Percentiles rank a stretch among this genome's conserved stretches.
phyloP scores from a whole-genome alignment of 2,888 invertebrate species.

The Amblyjoppa fuscipennis region DNA sequence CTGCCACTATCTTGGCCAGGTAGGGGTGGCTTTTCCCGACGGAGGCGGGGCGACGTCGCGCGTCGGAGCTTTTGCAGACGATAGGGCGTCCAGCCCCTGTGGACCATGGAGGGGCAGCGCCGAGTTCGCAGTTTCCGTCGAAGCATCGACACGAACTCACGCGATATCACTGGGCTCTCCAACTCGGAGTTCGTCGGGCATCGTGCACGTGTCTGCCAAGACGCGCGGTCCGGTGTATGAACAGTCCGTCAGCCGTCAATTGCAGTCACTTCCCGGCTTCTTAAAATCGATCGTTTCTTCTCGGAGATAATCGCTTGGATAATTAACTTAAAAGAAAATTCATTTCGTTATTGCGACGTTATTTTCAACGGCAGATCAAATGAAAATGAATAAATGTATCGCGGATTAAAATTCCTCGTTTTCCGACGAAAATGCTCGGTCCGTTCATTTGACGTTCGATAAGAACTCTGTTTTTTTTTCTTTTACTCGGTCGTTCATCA shows the following conservation, averaged over 20 bases:
- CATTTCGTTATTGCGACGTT: not conserved
- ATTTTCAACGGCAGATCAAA: too few species aligned
- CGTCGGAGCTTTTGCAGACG: slow-evolving; percentile 74
- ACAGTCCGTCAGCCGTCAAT: too few species aligned
- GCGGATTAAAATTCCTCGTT: too few species aligned
- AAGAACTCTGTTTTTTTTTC: slow-evolving; percentile 4
- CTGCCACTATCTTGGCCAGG: slow-evolving; percentile 61
- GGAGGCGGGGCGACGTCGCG: slow-evolving; percentile 83
- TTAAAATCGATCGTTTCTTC: not conserved
- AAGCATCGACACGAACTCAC: slow-evolving; percentile 79
- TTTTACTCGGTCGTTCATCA: too few species aligned
- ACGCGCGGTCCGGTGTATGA: not conserved
- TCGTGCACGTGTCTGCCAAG: slow-evolving; percentile 54
- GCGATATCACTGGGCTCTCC: slow-evolving; percentile 67
- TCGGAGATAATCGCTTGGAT: not conserved
- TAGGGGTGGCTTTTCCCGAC: slow-evolving; percentile 75
- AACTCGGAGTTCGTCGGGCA: slow-evolving; percentile 41
- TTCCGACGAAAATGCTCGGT: not conserved
- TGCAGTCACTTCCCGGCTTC: not conserved
- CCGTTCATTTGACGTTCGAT: slow-evolving; percentile 7
- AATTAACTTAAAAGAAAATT: not conserved
- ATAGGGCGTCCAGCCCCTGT: slow-evolving; percentile 66
- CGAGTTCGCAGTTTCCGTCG: slow-evolving; percentile 81
- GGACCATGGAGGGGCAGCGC: slow-evolving; percentile 77
- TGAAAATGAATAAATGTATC: too few species aligned